Percentiles rank a stretch among this genome's conserved stretches.
Conservation (phyloP, 1,140 invertebrate species). For the Drosophila bifasciata region DNA sequence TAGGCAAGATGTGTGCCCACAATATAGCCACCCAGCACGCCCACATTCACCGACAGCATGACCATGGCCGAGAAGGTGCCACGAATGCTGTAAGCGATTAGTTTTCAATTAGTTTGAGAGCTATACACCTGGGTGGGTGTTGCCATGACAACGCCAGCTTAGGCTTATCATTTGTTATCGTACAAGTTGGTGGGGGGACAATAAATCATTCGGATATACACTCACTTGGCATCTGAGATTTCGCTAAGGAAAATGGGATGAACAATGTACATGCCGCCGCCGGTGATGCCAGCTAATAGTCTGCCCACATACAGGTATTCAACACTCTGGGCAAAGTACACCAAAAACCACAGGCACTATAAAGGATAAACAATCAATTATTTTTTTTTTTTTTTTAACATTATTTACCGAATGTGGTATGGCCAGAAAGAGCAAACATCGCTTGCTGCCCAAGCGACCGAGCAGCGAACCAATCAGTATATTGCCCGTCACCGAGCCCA, state of each 20-base stretch:
- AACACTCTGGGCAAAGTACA: slow-evolving; percentile 55
- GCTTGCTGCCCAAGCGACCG: slow-evolving; percentile 49
- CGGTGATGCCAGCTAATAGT: slow-evolving; percentile 78
- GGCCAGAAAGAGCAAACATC: slow-evolving; percentile 57
- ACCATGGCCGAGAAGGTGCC: slow-evolving; percentile 68
- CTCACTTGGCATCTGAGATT: slow-evolving; percentile 76
- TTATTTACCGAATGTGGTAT: slow-evolving; percentile 63
- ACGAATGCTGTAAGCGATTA: slow-evolving; percentile 53
- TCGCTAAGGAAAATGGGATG: slow-evolving; percentile 73
- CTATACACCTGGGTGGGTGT: too few relatives aligned
- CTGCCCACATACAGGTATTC: slow-evolving; percentile 77
- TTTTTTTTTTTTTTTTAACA: too few relatives aligned
- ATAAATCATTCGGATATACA: slow-evolving; percentile 50
- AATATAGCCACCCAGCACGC: slow-evolving; percentile 63
- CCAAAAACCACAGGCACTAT: slow-evolving; percentile 68
- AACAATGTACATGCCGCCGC: slow-evolving; percentile 69
- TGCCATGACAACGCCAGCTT: slow-evolving; percentile 8
- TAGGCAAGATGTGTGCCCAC: slow-evolving; percentile 61
- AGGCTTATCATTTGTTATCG: slow-evolving; percentile 6
- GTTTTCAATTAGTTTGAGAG: not conserved
- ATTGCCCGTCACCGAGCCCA: slow-evolving; percentile 68
- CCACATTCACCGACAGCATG: slow-evolving; percentile 61
- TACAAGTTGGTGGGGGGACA: not conserved
- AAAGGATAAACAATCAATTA: too few relatives aligned
- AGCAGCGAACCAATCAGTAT: slow-evolving; percentile 43